phyloP scores from a whole-genome alignment of 2,888 invertebrate genomes.

The Erebia aethiops region DNA sequence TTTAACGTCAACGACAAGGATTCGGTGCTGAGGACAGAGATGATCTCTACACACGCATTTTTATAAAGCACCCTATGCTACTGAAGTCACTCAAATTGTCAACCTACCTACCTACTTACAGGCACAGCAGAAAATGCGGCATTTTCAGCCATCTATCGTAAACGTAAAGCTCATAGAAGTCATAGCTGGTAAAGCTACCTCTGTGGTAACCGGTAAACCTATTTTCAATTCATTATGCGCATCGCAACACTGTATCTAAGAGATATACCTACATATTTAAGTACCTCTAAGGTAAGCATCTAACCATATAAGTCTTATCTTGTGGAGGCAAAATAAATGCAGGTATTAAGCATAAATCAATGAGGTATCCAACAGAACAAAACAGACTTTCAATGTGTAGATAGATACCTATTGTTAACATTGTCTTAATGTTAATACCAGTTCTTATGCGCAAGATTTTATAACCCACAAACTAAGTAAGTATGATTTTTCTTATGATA shows the following conservation, averaged over 20 bases:
- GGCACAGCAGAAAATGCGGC: too few species aligned
- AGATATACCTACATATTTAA: neutral
- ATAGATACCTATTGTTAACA: neutral
- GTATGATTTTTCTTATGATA: neutral
- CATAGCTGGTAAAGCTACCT: too few species aligned
- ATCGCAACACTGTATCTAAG: constrained; percentile 5
- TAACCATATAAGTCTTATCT: neutral
- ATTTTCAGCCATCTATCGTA: too few species aligned
- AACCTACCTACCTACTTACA: too few species aligned
- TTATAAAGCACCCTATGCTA: too few species aligned
- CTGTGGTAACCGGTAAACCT: neutral
- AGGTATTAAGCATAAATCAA: constrained; percentile 1
- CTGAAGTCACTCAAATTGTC: too few species aligned
- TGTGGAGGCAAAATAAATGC: neutral
- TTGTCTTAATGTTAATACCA: neutral
- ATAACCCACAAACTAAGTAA: neutral
- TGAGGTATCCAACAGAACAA: neutral
- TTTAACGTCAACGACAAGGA: too few species aligned
- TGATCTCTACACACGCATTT: too few species aligned
- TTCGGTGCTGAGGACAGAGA: too few species aligned
- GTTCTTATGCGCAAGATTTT: neutral
- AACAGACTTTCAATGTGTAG: neutral
- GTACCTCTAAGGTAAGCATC: neutral
- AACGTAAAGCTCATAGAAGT: neutral
- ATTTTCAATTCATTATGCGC: neutral